Conservation (phyloP, 2,113 vertebrate species). For the Haemorhous mexicanus region DNA sequence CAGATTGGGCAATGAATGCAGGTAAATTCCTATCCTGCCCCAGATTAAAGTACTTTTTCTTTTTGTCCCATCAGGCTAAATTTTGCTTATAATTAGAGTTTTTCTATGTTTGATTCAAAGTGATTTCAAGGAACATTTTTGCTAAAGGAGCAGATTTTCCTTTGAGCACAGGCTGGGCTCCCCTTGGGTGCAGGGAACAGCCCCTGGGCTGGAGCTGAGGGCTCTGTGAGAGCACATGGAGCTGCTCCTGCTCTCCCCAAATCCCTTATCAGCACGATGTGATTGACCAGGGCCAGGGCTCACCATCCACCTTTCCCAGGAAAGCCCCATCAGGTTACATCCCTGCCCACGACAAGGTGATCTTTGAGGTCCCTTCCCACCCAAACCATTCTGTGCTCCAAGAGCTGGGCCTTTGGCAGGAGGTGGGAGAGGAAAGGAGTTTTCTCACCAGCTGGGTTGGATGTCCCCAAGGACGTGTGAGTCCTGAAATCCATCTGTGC, state of each 20-base stretch:
- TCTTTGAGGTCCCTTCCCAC: background rate
- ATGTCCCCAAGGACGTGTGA: background rate
- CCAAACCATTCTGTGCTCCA: background rate
- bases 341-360: background rate
- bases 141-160: background rate
- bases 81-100: background rate
- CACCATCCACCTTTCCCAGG: background rate
- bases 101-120: background rate
- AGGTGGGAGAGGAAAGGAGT: background rate
- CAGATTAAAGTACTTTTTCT: background rate
- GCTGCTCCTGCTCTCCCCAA: background rate
- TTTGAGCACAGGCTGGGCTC: background rate
- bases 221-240: rapidly evolving
- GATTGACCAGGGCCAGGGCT: background rate
- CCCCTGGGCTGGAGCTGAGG: background rate
- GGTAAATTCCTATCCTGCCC: background rate
- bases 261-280: background rate
- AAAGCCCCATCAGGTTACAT: rapidly evolving
- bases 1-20: background rate
- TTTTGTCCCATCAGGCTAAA: background rate
- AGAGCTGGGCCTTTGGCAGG: background rate
- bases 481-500: background rate
- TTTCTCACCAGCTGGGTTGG: background rate
- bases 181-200: background rate
- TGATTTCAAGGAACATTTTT: background rate